phyloP scores from a whole-genome alignment of 2,888 invertebrate genomes.

The Abscondita cerata region DNA sequence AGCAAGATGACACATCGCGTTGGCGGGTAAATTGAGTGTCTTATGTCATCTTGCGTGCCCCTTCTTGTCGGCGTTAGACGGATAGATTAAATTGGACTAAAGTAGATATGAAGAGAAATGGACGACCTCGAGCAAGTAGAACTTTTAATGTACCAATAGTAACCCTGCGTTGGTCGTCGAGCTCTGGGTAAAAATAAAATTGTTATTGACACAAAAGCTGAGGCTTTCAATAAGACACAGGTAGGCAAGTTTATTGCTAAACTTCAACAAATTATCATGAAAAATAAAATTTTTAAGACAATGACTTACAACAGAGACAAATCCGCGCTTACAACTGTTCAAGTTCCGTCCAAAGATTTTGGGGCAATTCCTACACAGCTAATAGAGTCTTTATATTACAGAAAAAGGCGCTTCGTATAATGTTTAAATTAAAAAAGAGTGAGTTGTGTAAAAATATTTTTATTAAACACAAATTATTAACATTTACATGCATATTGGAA shows the following conservation, averaged over 20 bases:
- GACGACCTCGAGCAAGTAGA: background rate
- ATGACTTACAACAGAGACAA: constrained; percentile 28
- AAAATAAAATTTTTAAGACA: constrained; percentile 19
- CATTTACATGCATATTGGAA: too few relatives aligned
- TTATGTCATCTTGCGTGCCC: too few relatives aligned
- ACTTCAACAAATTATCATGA: constrained; percentile 22
- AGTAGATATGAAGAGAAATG: background rate
- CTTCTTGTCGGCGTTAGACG: too few relatives aligned
- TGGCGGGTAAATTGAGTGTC: background rate
- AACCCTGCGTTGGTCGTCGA: background rate
- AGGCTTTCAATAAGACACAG: constrained; percentile 24
- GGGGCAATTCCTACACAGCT: too few relatives aligned
- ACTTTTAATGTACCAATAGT: background rate
- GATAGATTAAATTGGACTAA: background rate
- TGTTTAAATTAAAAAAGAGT: too few relatives aligned
- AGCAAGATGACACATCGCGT: background rate
- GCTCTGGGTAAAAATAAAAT: background rate
- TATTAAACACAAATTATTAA: too few relatives aligned
- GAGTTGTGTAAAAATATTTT: too few relatives aligned
- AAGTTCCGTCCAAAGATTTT: too few relatives aligned
- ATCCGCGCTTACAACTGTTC: constrained; percentile 26
- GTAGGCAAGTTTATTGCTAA: constrained; percentile 4
- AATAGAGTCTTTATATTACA: too few relatives aligned
- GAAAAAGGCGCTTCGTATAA: too few relatives aligned
- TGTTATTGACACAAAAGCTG: constrained; percentile 8